These are phyloP conservation scores for Aurelia aurita complex sp. Pacific DNA, from an alignment of 30 jellyfish, hydroid and myxozoan species.

Conservation along the genomic window DNA sequence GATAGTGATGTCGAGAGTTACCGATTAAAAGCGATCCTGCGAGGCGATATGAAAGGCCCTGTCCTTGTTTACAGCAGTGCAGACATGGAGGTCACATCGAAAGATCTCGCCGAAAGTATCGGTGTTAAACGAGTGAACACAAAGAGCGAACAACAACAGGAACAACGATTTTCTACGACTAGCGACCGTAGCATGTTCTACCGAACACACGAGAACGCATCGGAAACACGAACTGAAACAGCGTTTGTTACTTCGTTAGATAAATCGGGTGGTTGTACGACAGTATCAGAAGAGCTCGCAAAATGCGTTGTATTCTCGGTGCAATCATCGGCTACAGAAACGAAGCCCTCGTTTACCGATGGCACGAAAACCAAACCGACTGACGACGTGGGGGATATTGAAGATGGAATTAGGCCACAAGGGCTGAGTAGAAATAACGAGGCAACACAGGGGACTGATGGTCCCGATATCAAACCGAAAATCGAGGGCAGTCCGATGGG, in stretches of 20 bases:
- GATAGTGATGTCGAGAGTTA: constrained; percentile 89
- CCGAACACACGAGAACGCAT: neutral
- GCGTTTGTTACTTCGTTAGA: neutral
- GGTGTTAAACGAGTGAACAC: constrained; percentile 10
- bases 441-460: no score
- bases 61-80: constrained; percentile 74
- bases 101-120: constrained; percentile 37
- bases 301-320: constrained; percentile 41
- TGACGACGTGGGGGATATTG: no score
- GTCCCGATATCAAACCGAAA: no score
- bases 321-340: neutral
- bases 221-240: neutral
- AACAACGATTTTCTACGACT: neutral
- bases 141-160: neutral
- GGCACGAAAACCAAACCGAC: neutral
- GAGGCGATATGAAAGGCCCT: constrained; percentile 87
- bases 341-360: neutral
- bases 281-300: constrained; percentile 68
- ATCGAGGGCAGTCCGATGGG: no score
- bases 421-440: no score
- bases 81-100: constrained; percentile 37
- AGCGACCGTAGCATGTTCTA: neutral
- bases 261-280: constrained; percentile 31
- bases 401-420: no score
- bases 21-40: constrained; percentile 80